Percentiles rank a stretch among this genome's conserved stretches.
Evolutionary conservation across 2,797 vertebrate genomes (phyloP).

Genomic region (Sylvia borin): DNA sequence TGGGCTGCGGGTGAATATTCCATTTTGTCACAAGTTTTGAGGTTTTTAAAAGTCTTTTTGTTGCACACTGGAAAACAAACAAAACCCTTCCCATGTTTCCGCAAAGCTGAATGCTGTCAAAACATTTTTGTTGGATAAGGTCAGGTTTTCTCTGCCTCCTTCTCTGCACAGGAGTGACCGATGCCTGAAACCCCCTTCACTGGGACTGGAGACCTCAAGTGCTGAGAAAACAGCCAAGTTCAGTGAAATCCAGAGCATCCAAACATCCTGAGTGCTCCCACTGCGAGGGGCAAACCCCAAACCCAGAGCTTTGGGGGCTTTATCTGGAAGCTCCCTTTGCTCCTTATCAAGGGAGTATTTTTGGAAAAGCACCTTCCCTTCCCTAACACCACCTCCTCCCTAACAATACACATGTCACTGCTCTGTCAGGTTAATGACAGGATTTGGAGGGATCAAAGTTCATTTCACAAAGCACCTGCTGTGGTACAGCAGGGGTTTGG

Average conservation of each 20-base stretch:
- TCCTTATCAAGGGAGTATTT: not conserved
- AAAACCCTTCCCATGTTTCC: slow-evolving; percentile 63
- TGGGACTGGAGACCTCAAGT: not conserved
- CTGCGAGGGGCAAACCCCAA: not conserved
- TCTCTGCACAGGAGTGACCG: slow-evolving; percentile 19
- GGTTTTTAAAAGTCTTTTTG: slow-evolving; percentile 59
- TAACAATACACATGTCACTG: not conserved
- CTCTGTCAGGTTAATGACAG: not conserved
- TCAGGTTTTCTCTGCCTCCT: slow-evolving; percentile 50
- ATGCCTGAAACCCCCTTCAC: slow-evolving; percentile 25
- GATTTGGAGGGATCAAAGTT: slow-evolving; percentile 2
- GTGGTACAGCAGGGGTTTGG: not conserved
- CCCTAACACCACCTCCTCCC: slow-evolving; percentile 15
- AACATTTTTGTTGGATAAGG: slow-evolving; percentile 64
- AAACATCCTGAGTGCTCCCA: not conserved
- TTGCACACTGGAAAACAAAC: slow-evolving; percentile 64
- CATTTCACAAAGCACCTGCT: not conserved
- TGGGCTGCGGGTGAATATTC: slow-evolving; percentile 55
- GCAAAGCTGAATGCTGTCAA: slow-evolving; percentile 46
- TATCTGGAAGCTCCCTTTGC: not conserved
- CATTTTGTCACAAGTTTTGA: slow-evolving; percentile 66
- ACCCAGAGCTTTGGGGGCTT: not conserved
- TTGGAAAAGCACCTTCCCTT: not conserved
- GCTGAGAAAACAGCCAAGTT: slow-evolving; percentile 34
- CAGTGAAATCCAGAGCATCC: slow-evolving; percentile 34